These are phyloP conservation scores for Strigops habroptila DNA, from an alignment of 2,113 vertebrate species.

Conservation along the genomic window DNA sequence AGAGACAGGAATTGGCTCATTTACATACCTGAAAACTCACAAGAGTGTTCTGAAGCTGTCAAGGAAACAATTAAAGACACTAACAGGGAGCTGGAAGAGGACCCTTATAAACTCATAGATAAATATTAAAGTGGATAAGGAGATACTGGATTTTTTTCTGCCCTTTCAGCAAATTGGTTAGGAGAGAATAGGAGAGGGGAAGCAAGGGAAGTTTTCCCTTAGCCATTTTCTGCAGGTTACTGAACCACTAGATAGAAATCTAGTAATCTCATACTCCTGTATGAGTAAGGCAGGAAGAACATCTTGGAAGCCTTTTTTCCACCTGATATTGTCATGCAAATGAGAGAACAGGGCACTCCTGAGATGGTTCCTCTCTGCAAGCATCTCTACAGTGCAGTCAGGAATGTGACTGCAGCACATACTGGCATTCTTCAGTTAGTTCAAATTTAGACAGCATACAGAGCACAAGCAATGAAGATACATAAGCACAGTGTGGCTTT, in stretches of 20 bases:
- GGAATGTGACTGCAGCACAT: not conserved
- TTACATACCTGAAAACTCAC: constrained; percentile 22
- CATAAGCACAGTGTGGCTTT: not conserved
- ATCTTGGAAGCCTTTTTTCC: not conserved
- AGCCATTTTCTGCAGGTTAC: not conserved
- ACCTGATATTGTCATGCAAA: not conserved
- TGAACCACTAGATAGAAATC: not conserved
- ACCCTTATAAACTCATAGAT: not conserved
- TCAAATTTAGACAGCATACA: not conserved
- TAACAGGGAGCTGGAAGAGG: not conserved
- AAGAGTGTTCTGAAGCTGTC: not conserved
- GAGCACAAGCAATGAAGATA: not conserved
- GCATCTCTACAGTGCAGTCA: not conserved
- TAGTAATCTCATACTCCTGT: not conserved
- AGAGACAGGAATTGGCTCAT: not conserved
- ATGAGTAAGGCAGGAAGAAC: not conserved
- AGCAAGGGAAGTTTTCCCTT: not conserved
- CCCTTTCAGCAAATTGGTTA: not conserved
- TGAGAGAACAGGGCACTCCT: not conserved
- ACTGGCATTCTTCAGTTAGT: not conserved
- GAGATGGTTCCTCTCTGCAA: not conserved
- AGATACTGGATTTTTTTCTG: not conserved
- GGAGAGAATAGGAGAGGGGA: not conserved
- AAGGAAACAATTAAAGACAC: not conserved
- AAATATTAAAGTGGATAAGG: not conserved